Evolutionary conservation across 1,140 invertebrate species (phyloP), one percentile per base, ranked within the genome.

Genomic region (Leptinotarsa undecemlineata): DNA sequence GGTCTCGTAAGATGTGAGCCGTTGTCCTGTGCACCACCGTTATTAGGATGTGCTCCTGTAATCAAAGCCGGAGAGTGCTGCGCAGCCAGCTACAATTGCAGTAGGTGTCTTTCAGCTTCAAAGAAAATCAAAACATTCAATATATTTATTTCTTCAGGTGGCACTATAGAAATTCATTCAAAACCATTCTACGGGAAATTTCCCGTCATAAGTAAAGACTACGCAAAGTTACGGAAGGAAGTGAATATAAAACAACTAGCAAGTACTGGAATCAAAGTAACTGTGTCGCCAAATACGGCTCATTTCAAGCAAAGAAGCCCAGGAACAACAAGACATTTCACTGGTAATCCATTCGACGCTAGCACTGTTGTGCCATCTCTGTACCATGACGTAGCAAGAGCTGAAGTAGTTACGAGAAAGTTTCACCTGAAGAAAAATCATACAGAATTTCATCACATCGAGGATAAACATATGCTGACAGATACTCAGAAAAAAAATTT

Each of bases 1-100:
- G 92, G 92, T 1, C 85, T 89, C 0, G 87, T 94, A 20, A 88
- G 90, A 13, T 96, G 94, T 83, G 91, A 93, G 67, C 90, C 92
- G 2, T 87, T 94, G 61, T 90, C 91, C 14, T 95, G 94, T 78
- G 90, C 92, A 4, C 91, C 92, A 15, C 88, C 91, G 0, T 86
- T 95, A 70, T 88, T 91, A 76, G 92, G 92, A 57, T 96, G 94
- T 83, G 88, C 86, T 70, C 94, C 94, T 1, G 89, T 95, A 42
- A 88, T 94, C 33, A 89, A 90, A 57, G 86, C 89, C 71, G 94
- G 93, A 23, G 91, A 95, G 81, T 96, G 94, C 83, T 96, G 94
- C 83, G 93, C 94, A 21, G 91, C 92, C 60, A 93, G 92, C 79
- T 96, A 95, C 81, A 91, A 93, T 78, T 95, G 94, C 80, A 90